Evolutionary conservation across 1,140 invertebrate genomes (phyloP).

Genomic region (Tetramorium parvispinum): DNA sequence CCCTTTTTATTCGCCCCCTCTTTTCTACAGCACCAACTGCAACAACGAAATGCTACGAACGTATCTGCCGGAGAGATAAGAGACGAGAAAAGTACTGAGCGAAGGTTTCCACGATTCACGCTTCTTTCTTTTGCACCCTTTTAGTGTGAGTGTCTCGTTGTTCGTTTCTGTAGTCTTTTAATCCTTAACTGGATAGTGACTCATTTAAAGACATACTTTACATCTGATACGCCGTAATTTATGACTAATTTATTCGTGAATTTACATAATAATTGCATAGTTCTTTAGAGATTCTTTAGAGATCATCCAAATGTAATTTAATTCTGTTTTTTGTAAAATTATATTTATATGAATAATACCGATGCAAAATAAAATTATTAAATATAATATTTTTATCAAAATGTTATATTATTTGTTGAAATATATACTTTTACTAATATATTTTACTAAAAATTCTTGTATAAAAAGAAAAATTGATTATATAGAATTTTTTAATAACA

Average conservation of each 20-base stretch:
- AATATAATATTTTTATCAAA: no score
- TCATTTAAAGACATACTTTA: background rate
- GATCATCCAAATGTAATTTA: no score
- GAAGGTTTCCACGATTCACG: slow-evolving; percentile 40
- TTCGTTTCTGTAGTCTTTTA: slow-evolving; percentile 34
- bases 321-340: no score
- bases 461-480: no score
- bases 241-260: background rate
- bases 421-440: no score
- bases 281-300: no score
- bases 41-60: slow-evolving; percentile 37
- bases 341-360: no score
- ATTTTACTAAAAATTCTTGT: no score
- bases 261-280: no score
- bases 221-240: background rate
- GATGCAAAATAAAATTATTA: no score
- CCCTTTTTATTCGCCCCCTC: background rate
- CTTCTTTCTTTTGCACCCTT: slow-evolving; percentile 43
- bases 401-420: no score
- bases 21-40: background rate
- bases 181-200: slow-evolving; percentile 32
- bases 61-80: slow-evolving; percentile 58
- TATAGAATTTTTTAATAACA: no score
- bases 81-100: slow-evolving; percentile 52
- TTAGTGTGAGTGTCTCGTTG: slow-evolving; percentile 31